phyloP scores from a whole-genome alignment of 2,113 vertebrate genomes.

The Anolis carolinensis region DNA sequence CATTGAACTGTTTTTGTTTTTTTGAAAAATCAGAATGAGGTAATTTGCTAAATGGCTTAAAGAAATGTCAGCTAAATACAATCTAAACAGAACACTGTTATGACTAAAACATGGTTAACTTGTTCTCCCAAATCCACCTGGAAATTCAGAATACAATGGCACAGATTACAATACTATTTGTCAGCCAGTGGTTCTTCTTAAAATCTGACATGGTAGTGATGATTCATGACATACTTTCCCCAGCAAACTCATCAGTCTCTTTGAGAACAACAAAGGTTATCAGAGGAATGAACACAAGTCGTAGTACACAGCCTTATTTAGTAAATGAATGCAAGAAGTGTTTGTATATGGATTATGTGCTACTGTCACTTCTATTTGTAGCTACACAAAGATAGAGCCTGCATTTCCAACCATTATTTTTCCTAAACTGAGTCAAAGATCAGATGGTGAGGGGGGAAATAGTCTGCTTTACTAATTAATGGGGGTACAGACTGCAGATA shows the following conservation, averaged over 20 bases:
- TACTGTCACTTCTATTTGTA: constrained; percentile 67
- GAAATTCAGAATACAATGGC: constrained; percentile 40
- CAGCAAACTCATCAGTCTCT: constrained; percentile 16
- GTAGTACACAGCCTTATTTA: constrained; percentile 63
- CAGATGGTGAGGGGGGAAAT: background rate
- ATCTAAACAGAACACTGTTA: background rate
- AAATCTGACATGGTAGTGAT: constrained; percentile 55
- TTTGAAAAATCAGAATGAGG: background rate
- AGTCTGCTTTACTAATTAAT: background rate
- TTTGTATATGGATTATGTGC: constrained; percentile 40
- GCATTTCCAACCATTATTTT: constrained; percentile 6
- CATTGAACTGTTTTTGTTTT: background rate
- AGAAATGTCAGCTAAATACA: background rate
- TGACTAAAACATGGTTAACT: constrained; percentile 10
- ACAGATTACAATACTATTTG: constrained; percentile 41
- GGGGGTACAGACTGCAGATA: background rate
- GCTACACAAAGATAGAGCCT: constrained; percentile 13
- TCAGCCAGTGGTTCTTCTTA: constrained; percentile 39
- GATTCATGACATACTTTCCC: constrained; percentile 41
- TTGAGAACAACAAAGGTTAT: constrained; percentile 53
- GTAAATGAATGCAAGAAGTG: constrained; percentile 57
- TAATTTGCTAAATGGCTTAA: background rate
- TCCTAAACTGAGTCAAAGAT: constrained; percentile 13
- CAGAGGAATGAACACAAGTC: constrained; percentile 36
- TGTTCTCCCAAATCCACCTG: constrained; percentile 13